Evolutionary conservation across 2,797 vertebrate species (phyloP).

Genomic region (Aeoliscus strigatus): DNA sequence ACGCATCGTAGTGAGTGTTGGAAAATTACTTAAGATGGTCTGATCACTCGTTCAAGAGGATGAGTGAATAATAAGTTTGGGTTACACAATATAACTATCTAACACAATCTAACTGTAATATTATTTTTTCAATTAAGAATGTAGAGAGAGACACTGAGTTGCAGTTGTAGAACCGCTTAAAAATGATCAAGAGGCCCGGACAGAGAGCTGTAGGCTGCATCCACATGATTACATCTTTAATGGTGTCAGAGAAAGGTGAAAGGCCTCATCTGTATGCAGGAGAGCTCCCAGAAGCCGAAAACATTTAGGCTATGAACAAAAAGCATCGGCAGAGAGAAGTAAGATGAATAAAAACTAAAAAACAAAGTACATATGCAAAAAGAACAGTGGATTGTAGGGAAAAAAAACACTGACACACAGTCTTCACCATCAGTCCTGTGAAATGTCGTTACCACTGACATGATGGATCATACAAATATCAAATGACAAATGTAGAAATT

Average conservation of each 20-base stretch:
- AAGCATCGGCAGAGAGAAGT: conserved; percentile 25
- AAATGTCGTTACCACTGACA: conserved; percentile 30
- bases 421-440: conserved; percentile 1
- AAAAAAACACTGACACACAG: conserved; percentile 10
- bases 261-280: conserved; percentile 50
- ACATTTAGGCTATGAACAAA: conserved; percentile 34
- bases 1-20: too few species aligned
- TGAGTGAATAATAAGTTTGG: too few species aligned
- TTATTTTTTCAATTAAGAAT: too few species aligned
- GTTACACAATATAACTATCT: too few species aligned
- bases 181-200: conserved; percentile 30
- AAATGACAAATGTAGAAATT: conserved; percentile 20
- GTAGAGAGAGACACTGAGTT: conserved; percentile 1
- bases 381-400: conserved; percentile 11
- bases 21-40: too few species aligned
- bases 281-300: conserved; percentile 18
- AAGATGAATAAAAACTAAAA: conserved; percentile 31
- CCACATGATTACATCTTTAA: conserved; percentile 46
- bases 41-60: too few species aligned
- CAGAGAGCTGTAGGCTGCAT: conserved; percentile 14
- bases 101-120: too few species aligned
- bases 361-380: conserved; percentile 1
- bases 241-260: conserved; percentile 25
- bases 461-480: conserved; percentile 17
- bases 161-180: conserved; percentile 9